Evolutionary conservation across 2,888 invertebrate species (phyloP), one percentile per base, ranked within the genome.

Genomic region (Drosophila multiciliata): DNA sequence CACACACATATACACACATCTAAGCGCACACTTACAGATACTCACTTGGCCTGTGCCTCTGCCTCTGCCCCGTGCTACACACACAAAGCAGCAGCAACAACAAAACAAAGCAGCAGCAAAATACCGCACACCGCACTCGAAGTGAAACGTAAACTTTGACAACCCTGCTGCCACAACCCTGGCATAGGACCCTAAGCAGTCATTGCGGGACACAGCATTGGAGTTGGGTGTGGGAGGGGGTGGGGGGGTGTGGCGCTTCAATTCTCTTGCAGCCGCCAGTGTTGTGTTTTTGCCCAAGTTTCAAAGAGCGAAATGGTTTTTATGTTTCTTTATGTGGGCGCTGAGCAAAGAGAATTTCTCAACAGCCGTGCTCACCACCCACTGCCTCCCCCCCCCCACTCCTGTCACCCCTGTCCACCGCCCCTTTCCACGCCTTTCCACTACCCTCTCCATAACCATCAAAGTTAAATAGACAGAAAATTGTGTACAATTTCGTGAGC

Each of bases 381-480:
- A 15, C 23, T 23, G 33, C 60, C 42, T 20, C 42, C 42, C 23
- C 42, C 42, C 23, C 42, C 57, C 23, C 23, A 23, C 23, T 23
- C 23, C 53, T 20, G 48, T 9, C 20, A 5, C 36, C 32, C 36
- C 33, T 38, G n/a, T 29, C 2, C n/a, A 0, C 15, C 29, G 0
- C 5, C 29, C n/a, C 23, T n/a, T 29, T 15, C 26, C 55, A 26
- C 17, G 54, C 26, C 32, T 29, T 6, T 29, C 6, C 29, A 3
- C 33, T 23, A 1, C 57, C 57, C 42, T 42, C 57, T 32, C 57
- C 17, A 57, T 42, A 68, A 69, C 73, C 89, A 77, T 80, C 81
- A 89, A 90, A 90, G 91, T 90, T 91, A 90, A 91, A 90, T 90
- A 90, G 87, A 89, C 89, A 90, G 89, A 90, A 90, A 91, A 90